Base-by-base conservation (phyloP, 1,140 invertebrate species). In the Solen grandis region DNA sequence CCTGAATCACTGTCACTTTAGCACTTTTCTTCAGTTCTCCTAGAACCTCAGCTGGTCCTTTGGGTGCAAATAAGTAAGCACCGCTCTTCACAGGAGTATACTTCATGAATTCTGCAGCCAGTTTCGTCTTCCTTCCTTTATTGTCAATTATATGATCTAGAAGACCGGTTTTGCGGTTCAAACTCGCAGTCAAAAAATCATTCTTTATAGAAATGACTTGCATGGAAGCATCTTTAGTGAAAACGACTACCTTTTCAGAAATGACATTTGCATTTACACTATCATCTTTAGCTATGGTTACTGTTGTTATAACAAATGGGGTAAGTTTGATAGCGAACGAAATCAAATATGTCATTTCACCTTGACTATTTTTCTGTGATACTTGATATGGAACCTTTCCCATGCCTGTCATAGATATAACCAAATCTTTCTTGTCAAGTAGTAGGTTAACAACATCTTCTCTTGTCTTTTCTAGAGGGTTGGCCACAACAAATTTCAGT, bases 1-100 rank as follows among this genome's bases (percentile, higher is more conserved):
- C 82, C 36, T 25, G 31, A 10, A 50, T 52, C 4, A 81, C 57
- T 1, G 22, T 25, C 14, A 76, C 46, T 25, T 70, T 41, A 16
- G 78, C 52, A 14, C 22, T 55, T 25, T 33, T 59, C 14, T 16
- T n/a, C 5, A 82, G 33, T 3, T 33, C 27, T 25, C 74, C 72
- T 16, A 88, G 52, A 29, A 69, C 66, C 62, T 83, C n/a, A 81
- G 96, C 77, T 29, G 38, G 68, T 13, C 77, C 77, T 8, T 3
- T n/a, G 5, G 77, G 66, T 16, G 54, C 77, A 54, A 80, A 80
- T 25, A 80, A 38, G 41, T 80, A 80, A 2, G 77, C 77, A 27
- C 77, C 77, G 29, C 77, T 80, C 29, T 55, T 72, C 1, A 35
- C 57, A 36, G 77, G 60, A 13, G 52, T 38, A n/a, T 80, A 80